Percentiles rank a stretch among this genome's conserved stretches.
phyloP scores from a whole-genome alignment of 2,113 vertebrate species.

The Paraplagusia blochii region DNA sequence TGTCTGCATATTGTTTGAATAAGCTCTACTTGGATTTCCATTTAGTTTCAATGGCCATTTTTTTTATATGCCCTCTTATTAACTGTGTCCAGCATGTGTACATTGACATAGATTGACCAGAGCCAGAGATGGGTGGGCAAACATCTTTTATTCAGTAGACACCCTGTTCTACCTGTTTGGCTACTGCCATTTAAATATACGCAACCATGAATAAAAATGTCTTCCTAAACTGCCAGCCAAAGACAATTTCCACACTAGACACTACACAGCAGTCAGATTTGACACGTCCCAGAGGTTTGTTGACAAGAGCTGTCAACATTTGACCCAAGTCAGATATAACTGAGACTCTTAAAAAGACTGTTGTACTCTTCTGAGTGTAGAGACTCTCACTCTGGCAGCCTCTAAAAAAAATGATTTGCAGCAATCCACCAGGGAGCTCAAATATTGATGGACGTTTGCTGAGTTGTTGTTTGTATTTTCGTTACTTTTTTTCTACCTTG shows the following conservation, averaged over 20 bases:
- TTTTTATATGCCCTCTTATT: no score
- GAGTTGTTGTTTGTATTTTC: constrained; percentile 3
- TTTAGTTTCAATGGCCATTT: no score
- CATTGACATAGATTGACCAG: no score
- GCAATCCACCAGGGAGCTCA: constrained; percentile 26
- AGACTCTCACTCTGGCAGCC: constrained; percentile 18
- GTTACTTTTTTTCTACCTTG: constrained; percentile 36
- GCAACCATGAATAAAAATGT: neutral
- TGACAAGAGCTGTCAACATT: constrained; percentile 5
- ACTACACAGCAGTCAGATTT: neutral
- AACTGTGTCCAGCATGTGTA: no score
- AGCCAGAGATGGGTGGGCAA: no score
- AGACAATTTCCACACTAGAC: neutral
- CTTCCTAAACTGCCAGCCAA: neutral
- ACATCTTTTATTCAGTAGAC: no score
- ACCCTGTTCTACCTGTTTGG: no score
- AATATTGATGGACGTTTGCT: constrained; percentile 27
- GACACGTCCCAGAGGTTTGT: neutral
- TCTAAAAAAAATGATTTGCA: constrained; percentile 40
- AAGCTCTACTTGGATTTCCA: no score
- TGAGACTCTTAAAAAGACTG: constrained; percentile 44
- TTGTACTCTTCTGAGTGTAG: constrained; percentile 40
- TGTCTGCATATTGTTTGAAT: no score
- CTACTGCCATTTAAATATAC: no score
- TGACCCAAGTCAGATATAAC: constrained; percentile 25